These are phyloP conservation scores for Neosalanx taihuensis DNA, from an alignment of 2,797 vertebrate species.

Conservation along the genomic window DNA sequence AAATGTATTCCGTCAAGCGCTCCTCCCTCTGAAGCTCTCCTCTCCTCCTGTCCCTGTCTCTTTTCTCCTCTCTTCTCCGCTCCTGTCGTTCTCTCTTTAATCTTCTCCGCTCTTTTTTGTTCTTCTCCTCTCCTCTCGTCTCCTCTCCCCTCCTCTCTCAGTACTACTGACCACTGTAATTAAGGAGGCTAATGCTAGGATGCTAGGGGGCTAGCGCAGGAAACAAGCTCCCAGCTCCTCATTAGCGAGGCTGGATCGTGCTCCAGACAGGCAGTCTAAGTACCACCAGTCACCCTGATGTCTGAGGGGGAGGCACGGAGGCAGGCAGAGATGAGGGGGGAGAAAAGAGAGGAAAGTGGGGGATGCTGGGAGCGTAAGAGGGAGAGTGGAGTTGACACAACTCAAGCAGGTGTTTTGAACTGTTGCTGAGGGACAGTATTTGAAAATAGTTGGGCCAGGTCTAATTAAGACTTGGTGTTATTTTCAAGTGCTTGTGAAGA, in stretches of 20 bases:
- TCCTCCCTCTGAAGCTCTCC: background rate
- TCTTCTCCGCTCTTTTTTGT: constrained; percentile 19
- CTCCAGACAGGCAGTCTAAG: background rate
- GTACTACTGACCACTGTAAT: background rate
- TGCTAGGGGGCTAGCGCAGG: background rate
- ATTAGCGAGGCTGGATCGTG: background rate
- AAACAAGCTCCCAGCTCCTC: background rate
- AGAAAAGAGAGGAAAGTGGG: too few species aligned
- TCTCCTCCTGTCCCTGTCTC: constrained; percentile 13
- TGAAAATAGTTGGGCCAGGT: background rate
- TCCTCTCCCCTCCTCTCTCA: background rate
- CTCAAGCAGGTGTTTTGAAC: background rate
- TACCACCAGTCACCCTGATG: background rate
- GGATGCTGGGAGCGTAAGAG: too few species aligned
- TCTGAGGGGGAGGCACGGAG: background rate
- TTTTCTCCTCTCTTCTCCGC: constrained; percentile 15
- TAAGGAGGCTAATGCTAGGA: background rate
- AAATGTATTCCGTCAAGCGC: background rate
- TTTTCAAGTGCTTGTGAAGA: background rate
- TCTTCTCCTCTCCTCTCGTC: constrained; percentile 22
- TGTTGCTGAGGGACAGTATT: background rate
- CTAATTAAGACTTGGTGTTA: background rate
- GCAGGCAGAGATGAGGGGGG: too few species aligned
- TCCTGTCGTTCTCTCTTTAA: constrained; percentile 10
- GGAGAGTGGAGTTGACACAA: background rate